phyloP scores from a whole-genome alignment of 2,888 invertebrate species.

The Machimus atricapillus region DNA sequence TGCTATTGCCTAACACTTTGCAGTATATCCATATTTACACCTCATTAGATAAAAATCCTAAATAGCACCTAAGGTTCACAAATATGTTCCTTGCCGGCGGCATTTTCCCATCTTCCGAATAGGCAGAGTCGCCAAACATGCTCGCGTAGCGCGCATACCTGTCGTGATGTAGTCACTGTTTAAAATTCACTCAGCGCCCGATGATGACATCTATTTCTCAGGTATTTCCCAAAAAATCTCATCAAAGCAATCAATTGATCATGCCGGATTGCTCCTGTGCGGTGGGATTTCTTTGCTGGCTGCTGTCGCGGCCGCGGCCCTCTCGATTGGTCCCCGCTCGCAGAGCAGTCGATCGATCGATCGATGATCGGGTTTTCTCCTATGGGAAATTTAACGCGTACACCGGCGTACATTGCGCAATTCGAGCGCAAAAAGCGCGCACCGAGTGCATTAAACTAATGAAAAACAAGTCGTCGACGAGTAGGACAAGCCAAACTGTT shows the following conservation, averaged over 20 bases:
- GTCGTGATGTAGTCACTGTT: neutral
- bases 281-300: neutral
- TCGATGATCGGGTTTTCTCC: slow-evolving; percentile 9
- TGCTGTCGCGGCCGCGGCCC: neutral
- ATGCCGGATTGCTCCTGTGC: neutral
- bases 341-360: neutral
- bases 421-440: slow-evolving; percentile 6
- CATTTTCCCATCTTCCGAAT: neutral
- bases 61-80: neutral
- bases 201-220: slow-evolving; percentile 8
- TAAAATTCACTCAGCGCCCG: slow-evolving; percentile 12
- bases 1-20: neutral
- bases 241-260: slow-evolving; percentile 25
- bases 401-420: slow-evolving; percentile 9
- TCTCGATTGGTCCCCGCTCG: neutral
- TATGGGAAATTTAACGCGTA: slow-evolving; percentile 39
- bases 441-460: slow-evolving; percentile 23
- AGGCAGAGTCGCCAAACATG: neutral
- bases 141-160: neutral
- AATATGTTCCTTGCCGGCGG: neutral
- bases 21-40: neutral
- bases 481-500: slow-evolving; percentile 38
- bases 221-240: slow-evolving; percentile 5
- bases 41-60: neutral
- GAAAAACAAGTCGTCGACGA: slow-evolving; percentile 36